Evolutionary conservation across 1,140 invertebrate species (phyloP).

Genomic region (Calycopis cecrops): DNA sequence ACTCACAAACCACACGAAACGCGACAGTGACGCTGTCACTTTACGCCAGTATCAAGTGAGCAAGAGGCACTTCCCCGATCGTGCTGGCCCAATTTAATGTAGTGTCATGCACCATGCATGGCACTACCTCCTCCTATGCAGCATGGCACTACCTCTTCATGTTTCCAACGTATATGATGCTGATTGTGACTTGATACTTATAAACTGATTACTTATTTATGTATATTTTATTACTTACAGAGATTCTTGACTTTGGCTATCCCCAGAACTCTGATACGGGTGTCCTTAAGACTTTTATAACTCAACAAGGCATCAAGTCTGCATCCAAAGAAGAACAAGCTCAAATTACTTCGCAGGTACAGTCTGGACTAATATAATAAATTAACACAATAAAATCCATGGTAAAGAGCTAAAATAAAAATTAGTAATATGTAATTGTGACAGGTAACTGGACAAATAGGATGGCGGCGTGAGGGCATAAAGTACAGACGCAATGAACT

Average conservation of each 20-base stretch:
- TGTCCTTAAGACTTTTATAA: slow-evolving; percentile 99
- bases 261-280: slow-evolving; percentile 99
- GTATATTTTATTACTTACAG: slow-evolving; percentile 74
- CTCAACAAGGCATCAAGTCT: slow-evolving; percentile 99
- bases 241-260: slow-evolving; percentile 99
- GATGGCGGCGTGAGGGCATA: slow-evolving; percentile 99
- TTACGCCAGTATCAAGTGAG: too few relatives aligned
- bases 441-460: slow-evolving; percentile 97
- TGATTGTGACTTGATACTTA: neutral
- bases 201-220: too few relatives aligned
- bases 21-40: too few relatives aligned
- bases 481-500: slow-evolving; percentile 99
- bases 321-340: slow-evolving; percentile 99
- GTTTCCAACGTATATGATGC: too few relatives aligned
- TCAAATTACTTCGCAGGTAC: slow-evolving; percentile 97
- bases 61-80: too few relatives aligned
- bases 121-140: too few relatives aligned
- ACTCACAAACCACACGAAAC: too few relatives aligned
- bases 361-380: too few relatives aligned
- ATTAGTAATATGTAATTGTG: too few relatives aligned
- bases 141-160: too few relatives aligned
- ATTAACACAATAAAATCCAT: neutral
- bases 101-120: too few relatives aligned
- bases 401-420: neutral
- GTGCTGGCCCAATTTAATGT: too few relatives aligned